Evolutionary conservation across 2,113 vertebrate species (phyloP).

Genomic region (Microtus richardsoni): DNA sequence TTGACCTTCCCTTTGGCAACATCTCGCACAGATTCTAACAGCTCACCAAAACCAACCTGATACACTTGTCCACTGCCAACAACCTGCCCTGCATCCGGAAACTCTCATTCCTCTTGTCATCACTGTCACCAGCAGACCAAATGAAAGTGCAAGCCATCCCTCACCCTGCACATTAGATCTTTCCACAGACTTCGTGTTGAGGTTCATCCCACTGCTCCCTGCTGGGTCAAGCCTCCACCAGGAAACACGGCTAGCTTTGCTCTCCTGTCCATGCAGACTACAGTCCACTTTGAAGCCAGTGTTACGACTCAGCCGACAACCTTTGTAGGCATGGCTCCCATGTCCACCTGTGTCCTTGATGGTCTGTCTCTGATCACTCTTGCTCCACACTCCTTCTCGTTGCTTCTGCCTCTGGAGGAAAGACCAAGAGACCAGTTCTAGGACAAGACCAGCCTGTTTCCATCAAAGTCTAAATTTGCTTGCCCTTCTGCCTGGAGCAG

Average conservation of each 20-base stretch:
- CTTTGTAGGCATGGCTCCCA: not conserved
- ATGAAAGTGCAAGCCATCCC: not conserved
- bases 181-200: not conserved
- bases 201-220: fast-evolving
- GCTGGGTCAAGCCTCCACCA: not conserved
- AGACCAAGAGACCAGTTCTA: not conserved
- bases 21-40: not conserved
- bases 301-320: not conserved
- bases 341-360: too few relatives aligned
- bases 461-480: not conserved
- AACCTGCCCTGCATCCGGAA: not conserved
- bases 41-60: not conserved
- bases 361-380: not conserved
- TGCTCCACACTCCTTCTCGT: too few relatives aligned
- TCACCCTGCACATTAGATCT: not conserved
- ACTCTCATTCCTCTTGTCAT: not conserved
- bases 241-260: not conserved
- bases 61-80: not conserved
- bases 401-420: not conserved
- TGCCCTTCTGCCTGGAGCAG: not conserved
- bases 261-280: not conserved
- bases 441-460: not conserved
- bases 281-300: not conserved
- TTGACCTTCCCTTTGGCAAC: not conserved
- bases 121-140: not conserved